Evolutionary conservation across 2,888 invertebrate genomes (phyloP), one percentile per base, ranked within the genome.

Genomic region (Lepidonotus clava): DNA sequence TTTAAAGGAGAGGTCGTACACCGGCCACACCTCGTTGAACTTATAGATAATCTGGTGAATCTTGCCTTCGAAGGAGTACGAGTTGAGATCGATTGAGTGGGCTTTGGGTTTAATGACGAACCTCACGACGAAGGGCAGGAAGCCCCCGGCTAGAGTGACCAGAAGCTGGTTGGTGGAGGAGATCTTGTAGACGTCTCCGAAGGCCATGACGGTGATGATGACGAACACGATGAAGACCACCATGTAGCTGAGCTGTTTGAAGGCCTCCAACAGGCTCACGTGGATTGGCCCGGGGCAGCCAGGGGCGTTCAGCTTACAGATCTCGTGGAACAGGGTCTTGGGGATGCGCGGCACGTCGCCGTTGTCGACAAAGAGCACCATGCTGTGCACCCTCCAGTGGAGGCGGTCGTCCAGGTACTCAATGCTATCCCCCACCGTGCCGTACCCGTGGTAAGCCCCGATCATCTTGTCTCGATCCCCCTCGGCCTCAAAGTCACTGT

Each of bases 201-300:
- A 93, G 1, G 92, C 92, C 91, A 92, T 91, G 51, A 93, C 92
- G 24, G 93, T 92, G 51, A 93, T 90, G 90, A 93, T 91, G 0
- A 94, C 92, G 88, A 94, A 92, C 80, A 91, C 90, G 0, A 94
- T 89, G 88, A 93, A 93, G 2, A 93, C 87, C 0, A 93, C 91
- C 87, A 93, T 92, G 38, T 92, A 91, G 56, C 92, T 89, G 87
- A 94, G 92, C 88, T 93, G 92, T 24, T 91, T 91, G 5, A 92
- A 92, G 18, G 93, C 93, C 32, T 90, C 88, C 14, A 92, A 87
- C 0, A 93, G 90, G 86, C 92, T 92, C n/a, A 91, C 88, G 87
- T 92, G 92, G 0, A 93, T 92, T 0, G 93, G 93, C 0, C 93
- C 93, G 0, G 93, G 93, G 1, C 92, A 93, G 4, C 93, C 93